A percentile compares a stretch with the other conserved stretches of the same genome.
Evolutionary conservation across 2,113 vertebrate species (phyloP).

Genomic region (Muntiacus muntjak): DNA sequence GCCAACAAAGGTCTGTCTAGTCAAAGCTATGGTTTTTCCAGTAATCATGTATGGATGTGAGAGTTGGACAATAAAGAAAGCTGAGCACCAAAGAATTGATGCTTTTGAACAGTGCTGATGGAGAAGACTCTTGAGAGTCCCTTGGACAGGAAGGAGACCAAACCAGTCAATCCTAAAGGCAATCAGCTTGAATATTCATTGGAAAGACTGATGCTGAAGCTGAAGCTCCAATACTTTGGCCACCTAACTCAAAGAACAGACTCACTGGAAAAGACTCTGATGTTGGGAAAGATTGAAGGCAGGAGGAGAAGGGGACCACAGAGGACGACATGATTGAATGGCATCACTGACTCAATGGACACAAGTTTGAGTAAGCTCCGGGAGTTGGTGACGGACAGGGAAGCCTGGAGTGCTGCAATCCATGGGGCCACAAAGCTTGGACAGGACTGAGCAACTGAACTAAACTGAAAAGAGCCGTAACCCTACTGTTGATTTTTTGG

Average conservation of each 20-base stretch:
- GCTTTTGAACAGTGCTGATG: background rate
- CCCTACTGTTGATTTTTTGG: background rate
- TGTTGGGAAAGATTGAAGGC: background rate
- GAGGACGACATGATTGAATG: background rate
- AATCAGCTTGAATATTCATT: background rate
- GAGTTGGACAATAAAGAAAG: background rate
- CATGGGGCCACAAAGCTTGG: rapidly evolving
- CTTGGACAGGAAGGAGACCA: background rate
- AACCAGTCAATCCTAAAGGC: background rate
- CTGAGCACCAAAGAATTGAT: background rate
- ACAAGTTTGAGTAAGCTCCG: background rate
- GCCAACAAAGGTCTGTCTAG: background rate
- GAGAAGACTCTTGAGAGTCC: background rate
- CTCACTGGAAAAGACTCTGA: background rate
- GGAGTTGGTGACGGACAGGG: background rate
- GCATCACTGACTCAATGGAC: background rate
- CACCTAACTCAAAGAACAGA: background rate
- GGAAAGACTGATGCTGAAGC: background rate
- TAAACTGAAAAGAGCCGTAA: background rate
- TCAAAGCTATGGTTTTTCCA: background rate
- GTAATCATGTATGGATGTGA: background rate
- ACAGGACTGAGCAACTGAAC: background rate
- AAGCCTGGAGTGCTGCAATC: background rate
- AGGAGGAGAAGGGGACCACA: background rate
- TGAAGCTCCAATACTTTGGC: background rate